Evolutionary conservation across 2,888 invertebrate species (phyloP).

Genomic region (Drosophila picticornis): DNA sequence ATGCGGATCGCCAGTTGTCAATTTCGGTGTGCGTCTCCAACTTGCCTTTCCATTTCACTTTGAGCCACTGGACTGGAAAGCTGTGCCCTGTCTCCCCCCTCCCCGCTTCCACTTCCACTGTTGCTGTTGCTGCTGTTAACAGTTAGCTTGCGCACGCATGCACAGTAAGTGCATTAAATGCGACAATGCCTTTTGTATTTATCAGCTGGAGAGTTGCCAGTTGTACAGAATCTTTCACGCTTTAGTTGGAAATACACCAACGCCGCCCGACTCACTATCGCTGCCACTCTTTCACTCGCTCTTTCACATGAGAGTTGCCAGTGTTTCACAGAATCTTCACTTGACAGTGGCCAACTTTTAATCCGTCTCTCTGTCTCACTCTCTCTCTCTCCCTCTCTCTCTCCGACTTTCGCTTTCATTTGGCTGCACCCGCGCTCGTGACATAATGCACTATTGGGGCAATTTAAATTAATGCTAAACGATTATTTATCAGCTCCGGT

Average conservation of each 20-base stretch:
- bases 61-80: conserved; percentile 64
- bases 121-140: neutral
- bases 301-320: conserved; percentile 55
- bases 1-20: conserved; percentile 69
- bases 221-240: conserved; percentile 58
- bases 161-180: conserved; percentile 49
- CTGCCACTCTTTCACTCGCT: conserved; percentile 57
- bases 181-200: conserved; percentile 55
- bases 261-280: conserved; percentile 60
- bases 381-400: conserved; percentile 1
- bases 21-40: conserved; percentile 44
- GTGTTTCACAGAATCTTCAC: neutral
- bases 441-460: conserved; percentile 70
- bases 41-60: conserved; percentile 63
- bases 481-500: conserved; percentile 71
- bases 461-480: conserved; percentile 72
- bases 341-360: neutral
- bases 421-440: conserved; percentile 64
- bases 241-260: conserved; percentile 20
- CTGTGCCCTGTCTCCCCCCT: conserved; percentile 14
- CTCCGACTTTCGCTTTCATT: conserved; percentile 77
- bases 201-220: conserved; percentile 30
- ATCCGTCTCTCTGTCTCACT: neutral
- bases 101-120: neutral
- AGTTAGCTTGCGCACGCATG: conserved; percentile 39